phyloP scores from a whole-genome alignment of 2,888 invertebrate genomes.

The Molorchus minor region DNA sequence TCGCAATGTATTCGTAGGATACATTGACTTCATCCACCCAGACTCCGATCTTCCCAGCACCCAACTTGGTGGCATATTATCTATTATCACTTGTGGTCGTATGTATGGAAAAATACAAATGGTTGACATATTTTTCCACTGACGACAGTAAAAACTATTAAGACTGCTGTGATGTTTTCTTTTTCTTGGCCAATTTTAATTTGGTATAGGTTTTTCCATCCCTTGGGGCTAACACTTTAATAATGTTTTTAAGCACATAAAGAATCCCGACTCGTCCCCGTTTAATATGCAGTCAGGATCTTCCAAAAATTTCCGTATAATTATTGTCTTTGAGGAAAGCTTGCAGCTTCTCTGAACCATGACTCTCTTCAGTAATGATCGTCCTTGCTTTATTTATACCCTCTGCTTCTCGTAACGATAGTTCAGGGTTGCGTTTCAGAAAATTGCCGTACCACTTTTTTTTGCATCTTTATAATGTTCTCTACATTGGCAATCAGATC shows the following conservation, averaged over 20 bases:
- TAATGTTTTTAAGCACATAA: no score
- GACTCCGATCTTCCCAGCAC: slow-evolving; percentile 18
- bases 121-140: not conserved
- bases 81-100: not conserved
- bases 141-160: not conserved
- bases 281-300: not conserved
- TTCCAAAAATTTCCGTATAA: not conserved
- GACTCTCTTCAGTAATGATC: not conserved
- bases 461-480: not conserved
- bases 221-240: not conserved
- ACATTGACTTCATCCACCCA: slow-evolving; percentile 23
- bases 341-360: not conserved
- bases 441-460: slow-evolving; percentile 1
- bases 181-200: not conserved
- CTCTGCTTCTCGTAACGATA: not conserved
- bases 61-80: slow-evolving; percentile 6
- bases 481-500: not conserved
- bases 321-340: not conserved
- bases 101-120: not conserved
- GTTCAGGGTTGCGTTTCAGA: not conserved
- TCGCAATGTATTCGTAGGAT: slow-evolving; percentile 24
- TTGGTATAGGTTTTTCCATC: no score
- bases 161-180: not conserved
- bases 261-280: not conserved
- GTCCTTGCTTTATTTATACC: not conserved